Conservation (phyloP, 2,797 vertebrate species). For the Sarcoramphus papa region DNA sequence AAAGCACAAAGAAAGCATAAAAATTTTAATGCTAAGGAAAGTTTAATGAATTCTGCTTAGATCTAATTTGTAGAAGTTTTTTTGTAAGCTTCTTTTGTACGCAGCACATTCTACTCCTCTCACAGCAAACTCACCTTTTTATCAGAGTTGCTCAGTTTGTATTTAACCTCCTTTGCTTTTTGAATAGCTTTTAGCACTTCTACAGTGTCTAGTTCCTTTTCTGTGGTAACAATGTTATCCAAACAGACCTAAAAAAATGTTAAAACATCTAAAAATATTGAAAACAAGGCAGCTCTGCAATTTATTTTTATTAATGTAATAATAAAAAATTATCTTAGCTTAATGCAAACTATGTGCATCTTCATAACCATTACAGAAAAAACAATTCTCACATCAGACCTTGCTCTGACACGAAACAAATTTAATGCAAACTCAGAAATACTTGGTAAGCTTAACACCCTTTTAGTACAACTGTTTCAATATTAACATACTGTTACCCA, state of each 20-base stretch:
- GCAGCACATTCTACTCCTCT: not conserved
- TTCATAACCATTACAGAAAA: not conserved
- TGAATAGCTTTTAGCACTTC: slow-evolving; percentile 98
- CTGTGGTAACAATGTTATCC: slow-evolving; percentile 84
- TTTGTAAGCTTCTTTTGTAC: not conserved
- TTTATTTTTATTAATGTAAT: not conserved
- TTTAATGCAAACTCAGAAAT: not conserved
- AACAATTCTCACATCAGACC: not conserved
- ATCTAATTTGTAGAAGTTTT: not conserved
- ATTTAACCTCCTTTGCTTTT: slow-evolving; percentile 95
- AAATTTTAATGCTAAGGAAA: not conserved
- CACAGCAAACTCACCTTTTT: slow-evolving; percentile 83
- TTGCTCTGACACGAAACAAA: not conserved
- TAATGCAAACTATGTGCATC: not conserved
- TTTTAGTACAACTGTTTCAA: not conserved
- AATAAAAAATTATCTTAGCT: not conserved
- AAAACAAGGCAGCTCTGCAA: not conserved
- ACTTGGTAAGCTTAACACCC: not conserved
- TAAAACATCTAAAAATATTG: not conserved
- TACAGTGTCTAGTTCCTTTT: slow-evolving; percentile 95
- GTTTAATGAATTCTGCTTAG: not conserved
- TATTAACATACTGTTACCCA: not conserved
- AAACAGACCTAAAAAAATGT: slow-evolving; percentile 83
- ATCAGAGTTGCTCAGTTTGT: slow-evolving; percentile 82
- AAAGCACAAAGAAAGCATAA: not conserved